A percentile compares a stretch with the other conserved stretches of the same genome.
Evolutionary conservation across 2,797 vertebrate species (phyloP).

Genomic region (Lemur catta): DNA sequence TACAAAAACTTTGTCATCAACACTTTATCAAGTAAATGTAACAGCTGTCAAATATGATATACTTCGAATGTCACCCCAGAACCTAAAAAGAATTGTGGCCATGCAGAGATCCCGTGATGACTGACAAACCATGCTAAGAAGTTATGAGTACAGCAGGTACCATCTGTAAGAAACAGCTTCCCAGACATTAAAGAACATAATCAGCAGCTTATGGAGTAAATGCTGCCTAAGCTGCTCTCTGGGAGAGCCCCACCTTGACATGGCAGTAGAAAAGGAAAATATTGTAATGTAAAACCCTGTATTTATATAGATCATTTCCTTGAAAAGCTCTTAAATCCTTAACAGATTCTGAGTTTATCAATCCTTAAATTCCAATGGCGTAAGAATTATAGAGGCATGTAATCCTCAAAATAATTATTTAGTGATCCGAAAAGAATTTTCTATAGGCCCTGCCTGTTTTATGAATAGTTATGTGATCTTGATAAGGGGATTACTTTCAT

Average conservation of each 20-base stretch:
- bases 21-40: background rate
- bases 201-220: constrained; percentile 65
- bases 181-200: constrained; percentile 48
- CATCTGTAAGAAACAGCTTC: constrained; percentile 46
- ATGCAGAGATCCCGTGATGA: background rate
- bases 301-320: constrained; percentile 71
- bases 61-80: constrained; percentile 37
- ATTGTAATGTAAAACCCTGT: constrained; percentile 64
- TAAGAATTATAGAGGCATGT: constrained; percentile 53
- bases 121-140: constrained; percentile 3
- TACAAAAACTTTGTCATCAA: constrained; percentile 50
- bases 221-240: constrained; percentile 61
- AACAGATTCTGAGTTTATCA: constrained; percentile 65
- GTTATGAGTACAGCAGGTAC: background rate
- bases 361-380: constrained; percentile 59
- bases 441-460: background rate
- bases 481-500: constrained; percentile 61
- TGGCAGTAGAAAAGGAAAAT: constrained; percentile 34
- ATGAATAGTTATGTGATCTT: constrained; percentile 57
- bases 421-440: constrained; percentile 52
- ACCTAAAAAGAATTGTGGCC: background rate
- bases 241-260: constrained; percentile 37
- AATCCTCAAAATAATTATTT: constrained; percentile 74
- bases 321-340: constrained; percentile 71
- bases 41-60: constrained; percentile 2